These are phyloP conservation scores for Psilanteris sp. DNA, from an alignment of 1,140 invertebrate genomes.

Conservation along the genomic window DNA sequence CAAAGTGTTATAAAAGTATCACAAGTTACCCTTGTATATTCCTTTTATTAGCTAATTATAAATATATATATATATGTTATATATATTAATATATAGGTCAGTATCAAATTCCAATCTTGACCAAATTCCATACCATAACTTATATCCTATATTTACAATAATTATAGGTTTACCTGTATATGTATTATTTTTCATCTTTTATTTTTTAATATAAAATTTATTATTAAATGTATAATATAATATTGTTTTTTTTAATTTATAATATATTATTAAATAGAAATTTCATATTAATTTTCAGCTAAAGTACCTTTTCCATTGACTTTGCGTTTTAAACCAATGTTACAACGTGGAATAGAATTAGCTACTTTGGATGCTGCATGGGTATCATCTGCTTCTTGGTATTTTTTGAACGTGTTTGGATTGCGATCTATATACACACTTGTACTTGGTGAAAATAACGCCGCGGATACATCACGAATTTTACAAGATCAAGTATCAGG, in stretches of 20 bases:
- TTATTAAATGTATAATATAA: constrained; percentile 6
- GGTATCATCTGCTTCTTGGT: constrained; percentile 99
- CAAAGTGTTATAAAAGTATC: no score
- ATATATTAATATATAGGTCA: no score
- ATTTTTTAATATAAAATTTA: constrained; percentile 4
- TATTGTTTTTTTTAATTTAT: no score
- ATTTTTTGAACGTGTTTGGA: constrained; percentile 99
- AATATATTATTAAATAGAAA: background rate
- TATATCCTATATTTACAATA: no score
- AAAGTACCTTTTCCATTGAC: constrained; percentile 99
- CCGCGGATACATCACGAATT: constrained; percentile 96
- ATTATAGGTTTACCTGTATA: no score
- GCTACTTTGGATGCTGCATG: constrained; percentile 97
- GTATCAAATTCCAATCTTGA: no score
- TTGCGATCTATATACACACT: constrained; percentile 98
- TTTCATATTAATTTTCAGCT: constrained; percentile 81
- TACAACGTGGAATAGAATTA: constrained; percentile 98
- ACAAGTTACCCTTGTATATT: no score
- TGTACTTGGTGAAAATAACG: constrained; percentile 99
- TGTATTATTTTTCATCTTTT: no score
- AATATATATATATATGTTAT: no score
- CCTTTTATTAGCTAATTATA: no score
- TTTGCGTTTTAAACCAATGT: constrained; percentile 98
- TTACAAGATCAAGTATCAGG: constrained; percentile 99
- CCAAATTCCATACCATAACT: no score